Percentiles rank a stretch among this genome's conserved stretches.
These are phyloP conservation scores for Bombus consobrinus DNA, from an alignment of 1,140 invertebrate genomes.

Conservation along the genomic window DNA sequence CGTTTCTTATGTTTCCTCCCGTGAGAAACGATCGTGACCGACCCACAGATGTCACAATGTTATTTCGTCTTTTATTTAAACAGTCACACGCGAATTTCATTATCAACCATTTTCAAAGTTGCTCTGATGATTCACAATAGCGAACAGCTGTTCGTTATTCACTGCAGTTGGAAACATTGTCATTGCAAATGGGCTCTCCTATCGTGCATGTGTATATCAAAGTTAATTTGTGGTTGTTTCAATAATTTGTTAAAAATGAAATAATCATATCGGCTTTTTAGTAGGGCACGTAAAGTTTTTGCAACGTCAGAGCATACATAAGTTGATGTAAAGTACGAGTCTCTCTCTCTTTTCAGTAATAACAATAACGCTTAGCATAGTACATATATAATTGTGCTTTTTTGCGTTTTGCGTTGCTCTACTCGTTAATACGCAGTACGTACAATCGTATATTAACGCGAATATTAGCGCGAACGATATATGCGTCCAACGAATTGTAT, in stretches of 20 bases:
- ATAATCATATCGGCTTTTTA: not conserved
- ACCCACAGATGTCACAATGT: not conserved
- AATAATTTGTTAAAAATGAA: slow-evolving; percentile 1
- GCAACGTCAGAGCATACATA: not conserved
- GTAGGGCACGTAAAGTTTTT: not conserved
- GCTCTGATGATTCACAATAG: not conserved
- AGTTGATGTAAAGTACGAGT: slow-evolving; percentile 14
- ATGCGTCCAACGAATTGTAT: slow-evolving; percentile 1
- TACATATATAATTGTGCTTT: slow-evolving; percentile 33
- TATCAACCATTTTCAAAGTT: slow-evolving; percentile 9
- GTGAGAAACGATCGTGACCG: not conserved
- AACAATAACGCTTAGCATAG: slow-evolving; percentile 30
- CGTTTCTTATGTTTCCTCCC: not conserved
- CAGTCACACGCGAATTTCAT: slow-evolving; percentile 16
- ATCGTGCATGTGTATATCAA: not conserved
- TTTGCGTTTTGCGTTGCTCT: slow-evolving; percentile 23
- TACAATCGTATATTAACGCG: not conserved
- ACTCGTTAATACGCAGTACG: slow-evolving; percentile 5
- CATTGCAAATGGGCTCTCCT: slow-evolving; percentile 7
- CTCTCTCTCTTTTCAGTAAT: slow-evolving; percentile 11
- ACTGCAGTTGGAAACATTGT: not conserved
- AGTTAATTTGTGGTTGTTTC: not conserved
- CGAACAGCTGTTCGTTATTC: not conserved
- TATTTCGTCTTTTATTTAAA: slow-evolving; percentile 6
- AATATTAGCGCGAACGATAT: not conserved